Percentiles rank a stretch among this genome's conserved stretches.
These are phyloP conservation scores for Nesidiocoris tenuis DNA, from an alignment of 2,888 invertebrate genomes.

Conservation along the genomic window DNA sequence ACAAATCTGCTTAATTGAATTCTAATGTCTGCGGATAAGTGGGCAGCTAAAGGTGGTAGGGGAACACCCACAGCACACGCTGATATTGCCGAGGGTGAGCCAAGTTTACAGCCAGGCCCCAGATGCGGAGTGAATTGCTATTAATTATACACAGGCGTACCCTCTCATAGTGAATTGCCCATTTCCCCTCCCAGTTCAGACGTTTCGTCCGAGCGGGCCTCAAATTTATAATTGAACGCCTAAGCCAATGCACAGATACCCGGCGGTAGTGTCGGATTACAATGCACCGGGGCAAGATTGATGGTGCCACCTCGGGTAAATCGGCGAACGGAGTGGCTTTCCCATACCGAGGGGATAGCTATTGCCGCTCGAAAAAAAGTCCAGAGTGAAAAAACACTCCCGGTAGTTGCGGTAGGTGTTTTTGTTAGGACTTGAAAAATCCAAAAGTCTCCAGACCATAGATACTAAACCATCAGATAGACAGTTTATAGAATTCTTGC, in stretches of 20 bases:
- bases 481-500: too few species aligned
- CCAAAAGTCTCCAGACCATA: too few species aligned
- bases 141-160: conserved; percentile 33
- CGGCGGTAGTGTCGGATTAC: conserved; percentile 12
- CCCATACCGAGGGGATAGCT: too few species aligned
- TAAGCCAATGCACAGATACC: conserved; percentile 16
- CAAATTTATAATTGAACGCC: conserved; percentile 34
- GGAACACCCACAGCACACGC: neutral
- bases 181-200: neutral
- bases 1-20: conserved; percentile 44
- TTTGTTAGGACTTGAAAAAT: too few species aligned
- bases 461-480: too few species aligned
- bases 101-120: neutral
- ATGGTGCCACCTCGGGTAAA: too few species aligned
- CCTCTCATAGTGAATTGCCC: conserved; percentile 7
- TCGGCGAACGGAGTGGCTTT: too few species aligned
- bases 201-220: neutral
- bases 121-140: conserved; percentile 41
- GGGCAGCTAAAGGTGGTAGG: conserved; percentile 7
- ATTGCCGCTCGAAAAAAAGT: too few species aligned
- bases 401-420: too few species aligned
- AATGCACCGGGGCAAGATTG: conserved; percentile 26
- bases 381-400: too few species aligned
- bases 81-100: neutral
- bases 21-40: conserved; percentile 28